Conservation (phyloP, 2,113 vertebrate species). For the Pyrgilauda ruficollis region DNA sequence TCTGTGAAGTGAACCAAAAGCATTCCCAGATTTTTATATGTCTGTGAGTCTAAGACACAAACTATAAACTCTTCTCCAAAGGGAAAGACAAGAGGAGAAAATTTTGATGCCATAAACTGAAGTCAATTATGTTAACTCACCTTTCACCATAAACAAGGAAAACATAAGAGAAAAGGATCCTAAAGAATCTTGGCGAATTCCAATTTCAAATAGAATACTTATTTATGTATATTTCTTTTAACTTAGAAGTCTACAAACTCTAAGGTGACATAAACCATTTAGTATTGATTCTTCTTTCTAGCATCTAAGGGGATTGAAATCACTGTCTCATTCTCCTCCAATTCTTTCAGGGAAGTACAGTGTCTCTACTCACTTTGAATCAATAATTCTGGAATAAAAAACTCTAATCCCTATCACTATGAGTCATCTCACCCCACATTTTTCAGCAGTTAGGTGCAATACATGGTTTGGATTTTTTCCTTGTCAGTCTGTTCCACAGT, state of each 20-base stretch:
- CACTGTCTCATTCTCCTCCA: not conserved
- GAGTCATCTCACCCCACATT: not conserved
- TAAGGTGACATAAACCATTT: not conserved
- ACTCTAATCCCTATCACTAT: not conserved
- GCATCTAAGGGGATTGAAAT: not conserved
- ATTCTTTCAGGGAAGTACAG: not conserved
- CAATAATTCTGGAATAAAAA: not conserved
- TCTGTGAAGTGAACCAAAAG: not conserved
- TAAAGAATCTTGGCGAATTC: not conserved
- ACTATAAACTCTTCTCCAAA: constrained; percentile 32
- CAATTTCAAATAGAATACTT: not conserved
- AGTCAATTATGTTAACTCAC: not conserved
- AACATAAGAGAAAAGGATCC: not conserved
- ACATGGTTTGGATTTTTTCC: not conserved
- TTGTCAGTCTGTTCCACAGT: not conserved
- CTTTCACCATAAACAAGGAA: not conserved
- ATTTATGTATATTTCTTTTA: not conserved
- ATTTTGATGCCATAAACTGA: not conserved
- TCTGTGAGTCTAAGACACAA: not conserved
- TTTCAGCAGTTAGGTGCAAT: not conserved
- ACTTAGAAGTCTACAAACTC: not conserved
- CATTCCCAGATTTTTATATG: not conserved
- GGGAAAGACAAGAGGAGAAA: constrained; percentile 23
- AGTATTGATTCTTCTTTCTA: not conserved
- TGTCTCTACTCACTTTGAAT: not conserved